These are phyloP conservation scores for Crenuchus spilurus DNA, from an alignment of 2,797 vertebrate species.

Conservation along the genomic window DNA sequence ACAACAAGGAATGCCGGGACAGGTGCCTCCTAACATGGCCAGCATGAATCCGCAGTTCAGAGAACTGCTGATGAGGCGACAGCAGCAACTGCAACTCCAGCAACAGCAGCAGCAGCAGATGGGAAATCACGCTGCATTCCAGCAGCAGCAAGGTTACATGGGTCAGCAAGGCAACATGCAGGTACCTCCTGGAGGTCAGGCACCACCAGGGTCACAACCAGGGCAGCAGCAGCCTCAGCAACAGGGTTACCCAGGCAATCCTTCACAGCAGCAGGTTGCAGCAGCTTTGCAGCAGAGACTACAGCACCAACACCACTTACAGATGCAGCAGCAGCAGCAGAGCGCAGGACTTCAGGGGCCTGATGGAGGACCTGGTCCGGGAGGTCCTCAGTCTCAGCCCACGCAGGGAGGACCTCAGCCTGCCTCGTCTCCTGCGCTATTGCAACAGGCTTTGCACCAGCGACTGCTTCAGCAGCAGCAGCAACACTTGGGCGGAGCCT, in stretches of 20 bases:
- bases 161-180: constrained; percentile 79
- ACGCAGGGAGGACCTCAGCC: constrained; percentile 79
- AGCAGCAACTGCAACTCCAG: constrained; percentile 81
- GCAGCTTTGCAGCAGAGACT: constrained; percentile 85
- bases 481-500: constrained; percentile 87
- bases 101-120: constrained; percentile 83
- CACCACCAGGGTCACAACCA: constrained; percentile 66
- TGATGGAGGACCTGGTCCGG: constrained; percentile 68
- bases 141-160: constrained; percentile 85
- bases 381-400: constrained; percentile 80
- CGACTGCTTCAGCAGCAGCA: constrained; percentile 90
- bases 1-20: constrained; percentile 77
- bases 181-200: constrained; percentile 68
- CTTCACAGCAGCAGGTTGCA: constrained; percentile 81
- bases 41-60: constrained; percentile 90
- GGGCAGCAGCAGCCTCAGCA: constrained; percentile 73
- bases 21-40: constrained; percentile 83
- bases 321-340: constrained; percentile 81
- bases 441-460: constrained; percentile 91
- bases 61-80: constrained; percentile 87
- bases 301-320: constrained; percentile 89
- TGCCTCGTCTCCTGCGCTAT: constrained; percentile 71
- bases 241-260: constrained; percentile 80
- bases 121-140: constrained; percentile 89
- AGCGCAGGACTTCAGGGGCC: constrained; percentile 79